These are phyloP conservation scores for Dicyrtomina minuta DNA, from an alignment of 2,888 invertebrate species.

Conservation along the genomic window DNA sequence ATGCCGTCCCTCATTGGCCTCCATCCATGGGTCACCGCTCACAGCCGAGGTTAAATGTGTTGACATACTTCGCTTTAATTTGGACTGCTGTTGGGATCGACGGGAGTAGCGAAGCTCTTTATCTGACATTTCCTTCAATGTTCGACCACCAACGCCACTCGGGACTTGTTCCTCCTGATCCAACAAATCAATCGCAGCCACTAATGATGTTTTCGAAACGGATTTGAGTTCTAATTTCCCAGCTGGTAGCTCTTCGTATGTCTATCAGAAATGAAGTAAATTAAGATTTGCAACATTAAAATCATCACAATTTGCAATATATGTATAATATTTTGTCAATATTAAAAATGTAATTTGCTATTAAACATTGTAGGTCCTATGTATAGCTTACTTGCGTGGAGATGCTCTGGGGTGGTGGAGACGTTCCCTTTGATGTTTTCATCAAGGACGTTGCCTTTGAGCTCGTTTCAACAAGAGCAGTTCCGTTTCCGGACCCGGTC, in stretches of 20 bases:
- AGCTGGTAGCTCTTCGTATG: conserved; percentile 48
- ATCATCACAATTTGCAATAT: too few relatives aligned
- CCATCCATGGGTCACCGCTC: conserved; percentile 42
- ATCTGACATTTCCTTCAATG: conserved; percentile 50
- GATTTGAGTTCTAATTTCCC: conserved; percentile 37
- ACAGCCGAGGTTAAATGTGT: conserved; percentile 53
- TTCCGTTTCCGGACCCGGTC: too few relatives aligned
- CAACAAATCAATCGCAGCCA: neutral
- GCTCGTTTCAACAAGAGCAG: neutral
- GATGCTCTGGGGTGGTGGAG: conserved; percentile 82
- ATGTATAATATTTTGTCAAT: too few relatives aligned
- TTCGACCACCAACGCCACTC: neutral
- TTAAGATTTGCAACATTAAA: too few relatives aligned
- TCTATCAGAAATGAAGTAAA: conserved; percentile 34
- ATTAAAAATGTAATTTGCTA: too few relatives aligned
- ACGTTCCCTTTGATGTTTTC: conserved; percentile 71
- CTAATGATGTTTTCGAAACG: conserved; percentile 39
- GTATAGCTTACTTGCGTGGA: conserved; percentile 72
- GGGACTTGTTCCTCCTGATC: too few relatives aligned
- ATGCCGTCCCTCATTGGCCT: conserved; percentile 45
- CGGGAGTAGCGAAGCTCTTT: conserved; percentile 49
- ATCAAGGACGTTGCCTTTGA: too few relatives aligned
- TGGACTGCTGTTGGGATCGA: conserved; percentile 46
- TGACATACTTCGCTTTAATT: conserved; percentile 56
- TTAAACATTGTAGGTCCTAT: too few relatives aligned